These are phyloP conservation scores for Tachysurus vachellii DNA, from an alignment of 2,113 vertebrate genomes.

Conservation along the genomic window DNA sequence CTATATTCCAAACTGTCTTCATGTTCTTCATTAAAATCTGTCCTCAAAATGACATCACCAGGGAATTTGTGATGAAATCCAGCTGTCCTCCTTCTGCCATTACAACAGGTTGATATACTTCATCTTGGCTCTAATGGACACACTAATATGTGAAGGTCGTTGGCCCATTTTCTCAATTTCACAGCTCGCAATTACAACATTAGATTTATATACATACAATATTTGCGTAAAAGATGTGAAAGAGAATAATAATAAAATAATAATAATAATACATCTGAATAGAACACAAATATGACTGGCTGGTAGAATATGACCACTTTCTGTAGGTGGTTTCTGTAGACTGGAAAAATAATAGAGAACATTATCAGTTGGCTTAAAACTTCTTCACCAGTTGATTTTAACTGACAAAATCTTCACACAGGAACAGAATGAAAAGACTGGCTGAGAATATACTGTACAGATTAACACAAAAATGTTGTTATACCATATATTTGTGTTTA, in stretches of 20 bases:
- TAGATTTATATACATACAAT: not conserved
- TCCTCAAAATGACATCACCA: not conserved
- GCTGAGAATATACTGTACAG: not conserved
- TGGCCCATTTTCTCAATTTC: not conserved
- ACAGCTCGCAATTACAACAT: not conserved
- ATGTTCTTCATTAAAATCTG: not conserved
- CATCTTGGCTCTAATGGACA: not conserved
- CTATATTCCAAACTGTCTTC: not conserved
- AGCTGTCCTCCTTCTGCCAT: constrained; percentile 14
- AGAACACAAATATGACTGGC: not conserved
- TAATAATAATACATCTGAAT: not conserved
- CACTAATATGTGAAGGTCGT: not conserved
- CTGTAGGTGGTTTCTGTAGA: not conserved
- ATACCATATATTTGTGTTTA: not conserved
- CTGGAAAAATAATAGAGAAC: not conserved
- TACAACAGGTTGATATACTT: not conserved
- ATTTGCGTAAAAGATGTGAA: not conserved
- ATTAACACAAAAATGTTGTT: not conserved
- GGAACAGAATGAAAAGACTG: not conserved
- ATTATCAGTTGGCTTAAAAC: not conserved
- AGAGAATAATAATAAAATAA: not conserved
- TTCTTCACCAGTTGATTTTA: not conserved
- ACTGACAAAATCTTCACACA: not conserved
- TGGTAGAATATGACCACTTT: not conserved
- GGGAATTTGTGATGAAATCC: constrained; percentile 4